These are phyloP conservation scores for Blera fallax DNA, from an alignment of 2,888 invertebrate genomes.

Conservation along the genomic window DNA sequence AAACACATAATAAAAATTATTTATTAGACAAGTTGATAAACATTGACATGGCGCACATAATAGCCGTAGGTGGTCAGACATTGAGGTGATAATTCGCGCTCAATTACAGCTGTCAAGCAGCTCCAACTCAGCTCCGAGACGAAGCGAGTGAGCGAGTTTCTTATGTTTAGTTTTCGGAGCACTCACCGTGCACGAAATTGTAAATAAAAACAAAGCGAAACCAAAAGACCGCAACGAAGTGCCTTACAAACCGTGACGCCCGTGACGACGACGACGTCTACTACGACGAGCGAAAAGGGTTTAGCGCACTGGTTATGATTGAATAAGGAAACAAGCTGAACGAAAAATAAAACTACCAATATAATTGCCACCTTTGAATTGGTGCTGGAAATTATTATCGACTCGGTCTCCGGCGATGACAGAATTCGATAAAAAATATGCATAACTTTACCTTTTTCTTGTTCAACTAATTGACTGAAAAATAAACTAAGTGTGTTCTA, in stretches of 20 bases:
- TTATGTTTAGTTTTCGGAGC: background rate
- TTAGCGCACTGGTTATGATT: conserved; percentile 17
- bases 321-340: conserved; percentile 32
- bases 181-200: conserved; percentile 15
- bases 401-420: conserved; percentile 35
- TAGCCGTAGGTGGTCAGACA: conserved; percentile 72
- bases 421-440: conserved; percentile 54
- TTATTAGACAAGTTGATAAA: conserved; percentile 73
- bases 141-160: conserved; percentile 12
- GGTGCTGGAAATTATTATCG: conserved; percentile 49
- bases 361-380: conserved; percentile 53
- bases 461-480: conserved; percentile 30
- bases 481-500: background rate
- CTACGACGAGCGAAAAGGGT: conserved; percentile 18
- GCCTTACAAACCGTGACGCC: conserved; percentile 44
- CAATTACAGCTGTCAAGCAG: conserved; percentile 69
- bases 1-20: conserved; percentile 69
- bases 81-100: conserved; percentile 72
- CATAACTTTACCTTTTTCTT: conserved; percentile 39
- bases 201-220: conserved; percentile 31
- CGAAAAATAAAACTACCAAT: conserved; percentile 2
- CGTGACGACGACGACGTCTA: background rate
- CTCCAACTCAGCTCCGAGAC: background rate
- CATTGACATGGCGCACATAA: conserved; percentile 72
- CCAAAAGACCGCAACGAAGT: conserved; percentile 55